phyloP scores from a whole-genome alignment of 92 coral and sea anemone genomes.

The Palythoa grandis region DNA sequence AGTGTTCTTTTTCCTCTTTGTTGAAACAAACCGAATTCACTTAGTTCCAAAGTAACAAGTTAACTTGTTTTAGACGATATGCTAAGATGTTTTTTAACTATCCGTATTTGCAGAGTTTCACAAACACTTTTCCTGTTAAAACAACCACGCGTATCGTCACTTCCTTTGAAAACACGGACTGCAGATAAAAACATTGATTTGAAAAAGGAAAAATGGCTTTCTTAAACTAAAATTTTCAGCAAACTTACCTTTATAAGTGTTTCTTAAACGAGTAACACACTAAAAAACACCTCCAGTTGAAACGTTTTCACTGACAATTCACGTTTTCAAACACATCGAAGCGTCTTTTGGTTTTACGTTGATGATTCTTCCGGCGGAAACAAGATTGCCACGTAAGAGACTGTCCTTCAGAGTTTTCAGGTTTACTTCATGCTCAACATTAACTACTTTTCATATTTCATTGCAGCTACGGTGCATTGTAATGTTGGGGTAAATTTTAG shows the following conservation, averaged over 20 bases:
- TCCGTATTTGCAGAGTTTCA: neutral
- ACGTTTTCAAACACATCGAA: conserved; percentile 29
- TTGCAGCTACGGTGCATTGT: neutral
- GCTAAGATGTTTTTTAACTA: neutral
- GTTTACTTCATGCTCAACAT: conserved; percentile 23
- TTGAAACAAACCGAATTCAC: neutral
- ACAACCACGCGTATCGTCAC: conserved; percentile 38
- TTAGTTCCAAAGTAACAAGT: neutral
- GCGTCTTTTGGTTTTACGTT: conserved; percentile 26
- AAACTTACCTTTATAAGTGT: conserved; percentile 21
- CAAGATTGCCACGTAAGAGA: conserved; percentile 42
- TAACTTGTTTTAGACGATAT: neutral
- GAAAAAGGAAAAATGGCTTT: neutral
- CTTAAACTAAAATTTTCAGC: neutral
- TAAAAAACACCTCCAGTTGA: neutral
- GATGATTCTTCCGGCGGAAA: conserved; percentile 51
- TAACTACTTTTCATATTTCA: conserved; percentile 8
- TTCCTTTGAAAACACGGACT: conserved; percentile 26
- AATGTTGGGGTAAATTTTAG: neutral
- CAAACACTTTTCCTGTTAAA: conserved; percentile 23
- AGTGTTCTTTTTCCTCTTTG: neutral
- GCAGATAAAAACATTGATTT: neutral
- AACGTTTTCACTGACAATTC: neutral
- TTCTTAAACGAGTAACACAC: neutral
- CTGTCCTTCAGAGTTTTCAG: neutral